phyloP scores from a whole-genome alignment of 2,888 invertebrate species.

The Priocnemis perturbator region DNA sequence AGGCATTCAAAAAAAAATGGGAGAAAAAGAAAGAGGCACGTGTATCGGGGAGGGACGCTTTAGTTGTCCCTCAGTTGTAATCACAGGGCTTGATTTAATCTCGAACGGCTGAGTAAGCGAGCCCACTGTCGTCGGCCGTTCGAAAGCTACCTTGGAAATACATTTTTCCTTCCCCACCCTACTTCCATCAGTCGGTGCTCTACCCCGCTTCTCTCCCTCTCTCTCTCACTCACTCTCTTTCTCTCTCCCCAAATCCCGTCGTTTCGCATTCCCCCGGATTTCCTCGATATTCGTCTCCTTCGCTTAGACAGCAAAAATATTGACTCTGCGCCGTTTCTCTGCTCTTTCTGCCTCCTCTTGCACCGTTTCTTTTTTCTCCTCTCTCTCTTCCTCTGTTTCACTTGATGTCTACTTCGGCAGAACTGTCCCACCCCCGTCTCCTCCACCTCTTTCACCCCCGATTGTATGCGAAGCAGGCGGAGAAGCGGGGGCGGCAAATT shows the following conservation, averaged over 20 bases:
- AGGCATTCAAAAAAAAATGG: background rate
- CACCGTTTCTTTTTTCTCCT: no score
- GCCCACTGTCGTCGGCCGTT: background rate
- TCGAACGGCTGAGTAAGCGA: slow-evolving; percentile 41
- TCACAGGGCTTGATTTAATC: slow-evolving; percentile 35
- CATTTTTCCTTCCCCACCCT: slow-evolving; percentile 13
- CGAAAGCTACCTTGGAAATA: slow-evolving; percentile 38
- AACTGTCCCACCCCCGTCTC: no score
- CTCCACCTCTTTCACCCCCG: no score
- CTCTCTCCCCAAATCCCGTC: background rate
- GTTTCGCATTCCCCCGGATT: slow-evolving; percentile 22
- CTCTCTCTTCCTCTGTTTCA: no score
- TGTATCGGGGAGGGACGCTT: background rate
- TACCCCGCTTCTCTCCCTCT: background rate
- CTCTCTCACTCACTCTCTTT: slow-evolving; percentile 13
- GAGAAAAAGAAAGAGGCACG: background rate
- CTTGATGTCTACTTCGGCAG: no score
- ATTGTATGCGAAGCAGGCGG: slow-evolving; percentile 28
- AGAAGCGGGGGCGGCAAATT: slow-evolving; percentile 53
- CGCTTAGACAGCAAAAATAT: slow-evolving; percentile 47
- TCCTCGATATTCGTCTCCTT: slow-evolving; percentile 48
- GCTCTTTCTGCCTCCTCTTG: no score
- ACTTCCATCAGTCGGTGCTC: background rate
- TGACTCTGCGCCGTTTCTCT: slow-evolving; percentile 38
- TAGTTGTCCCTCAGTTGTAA: background rate